These are phyloP conservation scores for Lasiurus borealis DNA, from an alignment of 2,113 vertebrate species.

Conservation along the genomic window DNA sequence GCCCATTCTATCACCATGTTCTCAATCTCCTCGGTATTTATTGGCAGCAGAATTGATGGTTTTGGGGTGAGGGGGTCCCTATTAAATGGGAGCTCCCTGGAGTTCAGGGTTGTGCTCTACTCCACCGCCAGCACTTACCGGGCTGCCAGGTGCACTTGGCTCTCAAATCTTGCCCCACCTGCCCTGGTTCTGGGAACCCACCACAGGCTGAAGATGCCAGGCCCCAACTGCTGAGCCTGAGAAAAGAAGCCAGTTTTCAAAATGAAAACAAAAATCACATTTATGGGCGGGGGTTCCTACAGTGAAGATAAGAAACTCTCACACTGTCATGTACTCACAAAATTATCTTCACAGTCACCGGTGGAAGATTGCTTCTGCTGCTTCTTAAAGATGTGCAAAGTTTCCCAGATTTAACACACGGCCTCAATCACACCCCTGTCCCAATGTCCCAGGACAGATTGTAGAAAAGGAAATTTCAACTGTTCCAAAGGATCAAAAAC, in stretches of 20 bases:
- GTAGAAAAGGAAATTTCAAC: neutral
- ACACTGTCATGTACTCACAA: neutral
- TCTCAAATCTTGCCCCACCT: neutral
- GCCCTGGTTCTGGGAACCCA: neutral
- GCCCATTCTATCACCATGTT: no score
- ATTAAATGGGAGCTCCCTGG: neutral
- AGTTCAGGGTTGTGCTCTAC: neutral
- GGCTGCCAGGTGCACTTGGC: neutral
- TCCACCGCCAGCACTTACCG: neutral
- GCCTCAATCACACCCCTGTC: neutral
- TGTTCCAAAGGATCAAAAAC: neutral
- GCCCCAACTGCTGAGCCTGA: neutral
- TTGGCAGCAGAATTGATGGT: no score
- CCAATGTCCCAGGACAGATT: neutral
- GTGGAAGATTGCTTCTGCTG: neutral
- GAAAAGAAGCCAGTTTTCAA: neutral
- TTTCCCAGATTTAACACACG: neutral
- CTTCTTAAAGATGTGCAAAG: neutral
- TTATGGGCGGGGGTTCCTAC: neutral
- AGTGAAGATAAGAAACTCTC: neutral
- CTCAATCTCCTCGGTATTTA: no score
- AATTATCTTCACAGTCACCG: neutral
- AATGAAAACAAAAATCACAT: neutral
- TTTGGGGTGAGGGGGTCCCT: neutral
- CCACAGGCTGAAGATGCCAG: neutral